Conservation (phyloP, 2,888 invertebrate species). For the Agelastica alni region DNA sequence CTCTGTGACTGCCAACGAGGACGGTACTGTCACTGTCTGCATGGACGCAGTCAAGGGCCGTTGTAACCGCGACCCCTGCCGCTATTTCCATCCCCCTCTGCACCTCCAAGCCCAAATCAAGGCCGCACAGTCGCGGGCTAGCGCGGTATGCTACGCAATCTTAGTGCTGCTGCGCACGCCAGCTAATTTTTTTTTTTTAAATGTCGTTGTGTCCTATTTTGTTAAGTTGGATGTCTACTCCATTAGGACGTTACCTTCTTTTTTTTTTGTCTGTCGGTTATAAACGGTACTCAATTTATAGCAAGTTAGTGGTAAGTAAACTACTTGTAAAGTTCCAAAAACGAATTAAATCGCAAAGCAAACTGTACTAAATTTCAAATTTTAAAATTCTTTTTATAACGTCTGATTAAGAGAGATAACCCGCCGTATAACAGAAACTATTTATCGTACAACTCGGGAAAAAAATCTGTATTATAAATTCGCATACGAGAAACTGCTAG, state of each 20-base stretch:
- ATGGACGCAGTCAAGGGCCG: constrained; percentile 99
- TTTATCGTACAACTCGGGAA: no score
- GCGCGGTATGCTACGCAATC: constrained; percentile 80
- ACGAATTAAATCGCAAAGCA: no score
- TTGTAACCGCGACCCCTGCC: constrained; percentile 99
- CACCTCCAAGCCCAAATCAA: constrained; percentile 99
- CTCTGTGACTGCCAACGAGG: constrained; percentile 94
- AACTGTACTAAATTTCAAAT: no score
- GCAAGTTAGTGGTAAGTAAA: constrained; percentile 28
- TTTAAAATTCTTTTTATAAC: no score
- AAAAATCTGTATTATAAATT: no score
- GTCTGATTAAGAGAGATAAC: no score
- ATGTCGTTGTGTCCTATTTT: constrained; percentile 19
- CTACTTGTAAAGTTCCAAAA: no score
- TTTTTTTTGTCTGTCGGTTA: background rate
- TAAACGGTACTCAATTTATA: background rate
- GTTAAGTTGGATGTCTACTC: background rate
- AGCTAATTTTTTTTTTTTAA: constrained; percentile 41
- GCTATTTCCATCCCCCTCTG: constrained; percentile 99
- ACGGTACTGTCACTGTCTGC: constrained; percentile 99
- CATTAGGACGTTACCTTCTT: background rate
- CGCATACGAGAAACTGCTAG: no score
- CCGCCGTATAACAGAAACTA: no score
- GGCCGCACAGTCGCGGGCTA: constrained; percentile 93
- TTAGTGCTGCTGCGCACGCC: constrained; percentile 57